Evolutionary conservation across 2,797 vertebrate species (phyloP).

Genomic region (Cuniculus paca): DNA sequence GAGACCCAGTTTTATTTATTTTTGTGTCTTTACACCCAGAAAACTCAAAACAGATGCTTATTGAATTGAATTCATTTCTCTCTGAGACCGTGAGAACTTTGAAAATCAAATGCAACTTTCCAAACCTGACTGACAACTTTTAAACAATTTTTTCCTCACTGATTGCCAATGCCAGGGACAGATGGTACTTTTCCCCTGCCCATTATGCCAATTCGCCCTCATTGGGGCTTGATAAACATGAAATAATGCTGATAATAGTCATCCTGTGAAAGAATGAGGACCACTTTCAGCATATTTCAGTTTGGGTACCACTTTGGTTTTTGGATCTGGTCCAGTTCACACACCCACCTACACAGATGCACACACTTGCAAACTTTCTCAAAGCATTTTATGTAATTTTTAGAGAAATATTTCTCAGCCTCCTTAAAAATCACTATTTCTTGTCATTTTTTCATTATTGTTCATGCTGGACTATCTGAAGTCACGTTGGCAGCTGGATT

Average conservation of each 20-base stretch:
- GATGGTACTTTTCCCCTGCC: not conserved
- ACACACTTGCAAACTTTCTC: not conserved
- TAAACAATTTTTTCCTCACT: not conserved
- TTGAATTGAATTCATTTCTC: constrained; percentile 40
- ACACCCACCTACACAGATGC: not conserved
- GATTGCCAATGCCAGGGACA: not conserved
- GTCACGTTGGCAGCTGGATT: constrained; percentile 51
- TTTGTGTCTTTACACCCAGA: not conserved
- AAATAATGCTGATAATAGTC: constrained; percentile 65
- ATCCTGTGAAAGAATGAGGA: constrained; percentile 57
- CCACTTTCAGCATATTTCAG: constrained; percentile 35
- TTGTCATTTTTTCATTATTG: not conserved
- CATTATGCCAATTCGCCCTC: constrained; percentile 45
- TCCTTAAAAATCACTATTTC: constrained; percentile 46
- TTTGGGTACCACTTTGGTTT: constrained; percentile 3
- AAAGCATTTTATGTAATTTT: not conserved
- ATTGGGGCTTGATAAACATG: constrained; percentile 59
- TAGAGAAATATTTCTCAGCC: not conserved
- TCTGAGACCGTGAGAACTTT: constrained; percentile 2
- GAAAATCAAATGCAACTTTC: not conserved
- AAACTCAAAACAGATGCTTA: constrained; percentile 16
- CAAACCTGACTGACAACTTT: not conserved
- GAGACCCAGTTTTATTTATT: constrained; percentile 16
- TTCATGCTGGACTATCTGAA: constrained; percentile 54
- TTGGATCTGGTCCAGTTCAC: constrained; percentile 6